Evolutionary conservation across 2,888 invertebrate species (phyloP).

Genomic region (Adela reaumurella): DNA sequence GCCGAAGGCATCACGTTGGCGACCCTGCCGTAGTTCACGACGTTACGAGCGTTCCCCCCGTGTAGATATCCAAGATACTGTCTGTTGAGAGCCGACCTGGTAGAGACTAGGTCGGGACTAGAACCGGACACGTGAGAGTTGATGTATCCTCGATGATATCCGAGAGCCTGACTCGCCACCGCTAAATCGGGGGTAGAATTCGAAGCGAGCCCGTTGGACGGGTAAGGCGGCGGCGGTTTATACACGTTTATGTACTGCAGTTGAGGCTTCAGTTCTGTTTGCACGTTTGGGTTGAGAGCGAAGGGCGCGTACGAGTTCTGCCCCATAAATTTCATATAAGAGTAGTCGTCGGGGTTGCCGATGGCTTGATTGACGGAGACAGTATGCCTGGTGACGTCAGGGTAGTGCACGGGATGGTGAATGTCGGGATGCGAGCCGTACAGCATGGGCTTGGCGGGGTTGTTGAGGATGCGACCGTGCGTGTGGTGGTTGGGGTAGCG

Average conservation of each 20-base stretch:
- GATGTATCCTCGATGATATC: constrained; percentile 42
- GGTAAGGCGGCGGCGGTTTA: constrained; percentile 85
- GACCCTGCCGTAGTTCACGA: constrained; percentile 27
- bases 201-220: constrained; percentile 70
- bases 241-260: constrained; percentile 64
- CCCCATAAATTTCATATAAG: constrained; percentile 31
- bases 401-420: constrained; percentile 59
- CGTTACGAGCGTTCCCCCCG: constrained; percentile 21
- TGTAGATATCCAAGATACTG: constrained; percentile 40
- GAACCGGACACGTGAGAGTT: constrained; percentile 67
- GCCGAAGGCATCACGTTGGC: constrained; percentile 40
- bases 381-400: constrained; percentile 61
- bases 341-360: constrained; percentile 29
- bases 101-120: constrained; percentile 74
- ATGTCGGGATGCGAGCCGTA: constrained; percentile 76
- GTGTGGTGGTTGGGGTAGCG: constrained; percentile 37
- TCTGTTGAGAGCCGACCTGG: constrained; percentile 59
- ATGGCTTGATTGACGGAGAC: constrained; percentile 23
- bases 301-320: constrained; percentile 30
- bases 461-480: constrained; percentile 21
- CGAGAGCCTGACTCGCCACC: constrained; percentile 61
- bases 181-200: constrained; percentile 84
- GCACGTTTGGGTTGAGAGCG: constrained; percentile 36
- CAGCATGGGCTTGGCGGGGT: constrained; percentile 32
- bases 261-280: constrained; percentile 42